These are phyloP conservation scores for Polia nebulosa DNA, from an alignment of 2,888 invertebrate species.

Conservation along the genomic window DNA sequence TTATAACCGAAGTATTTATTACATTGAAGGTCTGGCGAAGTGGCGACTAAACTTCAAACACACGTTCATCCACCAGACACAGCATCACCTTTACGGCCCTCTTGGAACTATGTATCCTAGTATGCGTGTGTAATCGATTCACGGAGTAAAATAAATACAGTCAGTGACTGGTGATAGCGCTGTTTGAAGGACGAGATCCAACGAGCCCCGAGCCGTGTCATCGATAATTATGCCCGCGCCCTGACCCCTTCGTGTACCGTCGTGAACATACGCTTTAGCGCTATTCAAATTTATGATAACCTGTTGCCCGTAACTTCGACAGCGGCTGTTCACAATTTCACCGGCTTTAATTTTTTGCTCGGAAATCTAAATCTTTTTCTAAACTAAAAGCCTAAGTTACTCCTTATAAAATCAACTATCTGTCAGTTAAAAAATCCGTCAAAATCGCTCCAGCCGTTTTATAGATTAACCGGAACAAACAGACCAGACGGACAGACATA, in stretches of 20 bases:
- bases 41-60: too few relatives aligned
- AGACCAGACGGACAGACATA: too few relatives aligned
- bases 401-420: too few relatives aligned
- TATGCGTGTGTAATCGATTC: constrained; percentile 22
- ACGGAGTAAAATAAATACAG: constrained; percentile 50
- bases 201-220: constrained; percentile 80
- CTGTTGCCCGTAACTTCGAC: background rate
- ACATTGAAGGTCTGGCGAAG: too few relatives aligned
- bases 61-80: background rate
- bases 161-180: constrained; percentile 34
- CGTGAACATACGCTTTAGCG: constrained; percentile 46
- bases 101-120: background rate
- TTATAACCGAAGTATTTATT: too few relatives aligned
- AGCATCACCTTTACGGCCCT: background rate
- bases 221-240: constrained; percentile 82
- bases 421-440: too few relatives aligned
- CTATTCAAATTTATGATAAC: background rate
- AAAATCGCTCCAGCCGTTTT: too few relatives aligned
- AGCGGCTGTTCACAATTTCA: background rate
- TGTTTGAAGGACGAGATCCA: constrained; percentile 77
- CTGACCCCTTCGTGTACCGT: constrained; percentile 79
- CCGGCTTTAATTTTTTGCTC: background rate
- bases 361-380: too few relatives aligned
- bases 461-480: too few relatives aligned
- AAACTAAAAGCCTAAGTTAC: too few relatives aligned